Evolutionary conservation across 2,113 vertebrate species (phyloP).

Genomic region (Halcyon senegalensis): DNA sequence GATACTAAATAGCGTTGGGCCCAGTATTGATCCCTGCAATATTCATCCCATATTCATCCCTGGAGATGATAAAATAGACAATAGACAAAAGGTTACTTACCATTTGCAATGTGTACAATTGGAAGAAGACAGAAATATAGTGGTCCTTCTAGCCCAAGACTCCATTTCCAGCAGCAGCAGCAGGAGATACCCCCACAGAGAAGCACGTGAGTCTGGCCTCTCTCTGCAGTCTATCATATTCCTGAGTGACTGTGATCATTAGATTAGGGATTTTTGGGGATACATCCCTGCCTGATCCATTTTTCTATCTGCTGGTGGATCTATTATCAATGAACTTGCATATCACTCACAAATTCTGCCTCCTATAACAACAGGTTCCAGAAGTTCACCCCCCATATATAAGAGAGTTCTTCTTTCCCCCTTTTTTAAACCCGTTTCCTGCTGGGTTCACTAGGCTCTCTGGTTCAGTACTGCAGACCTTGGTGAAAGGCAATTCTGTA

Average conservation of each 20-base stretch:
- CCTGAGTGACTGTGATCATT: neutral
- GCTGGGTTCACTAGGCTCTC: neutral
- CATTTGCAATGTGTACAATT: neutral
- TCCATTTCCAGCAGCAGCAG: neutral
- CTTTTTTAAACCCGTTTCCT: neutral
- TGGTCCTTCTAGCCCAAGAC: neutral
- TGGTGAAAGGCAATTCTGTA: neutral
- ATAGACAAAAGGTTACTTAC: neutral
- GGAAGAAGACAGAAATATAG: neutral
- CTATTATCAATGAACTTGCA: neutral
- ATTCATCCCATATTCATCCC: neutral
- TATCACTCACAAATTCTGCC: neutral
- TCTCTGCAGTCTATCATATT: neutral
- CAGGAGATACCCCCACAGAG: neutral
- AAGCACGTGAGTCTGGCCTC: neutral
- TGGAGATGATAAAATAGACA: neutral
- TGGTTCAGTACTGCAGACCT: neutral
- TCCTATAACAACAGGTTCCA: neutral
- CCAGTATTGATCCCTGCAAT: too few species aligned
- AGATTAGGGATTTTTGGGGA: neutral
- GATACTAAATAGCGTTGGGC: too few species aligned
- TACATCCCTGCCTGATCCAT: neutral
- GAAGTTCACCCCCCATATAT: neutral
- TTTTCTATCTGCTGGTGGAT: neutral
- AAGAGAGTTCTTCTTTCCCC: neutral